Base-by-base conservation (phyloP, 2,888 invertebrate genomes). In the Hartigia nigra region DNA sequence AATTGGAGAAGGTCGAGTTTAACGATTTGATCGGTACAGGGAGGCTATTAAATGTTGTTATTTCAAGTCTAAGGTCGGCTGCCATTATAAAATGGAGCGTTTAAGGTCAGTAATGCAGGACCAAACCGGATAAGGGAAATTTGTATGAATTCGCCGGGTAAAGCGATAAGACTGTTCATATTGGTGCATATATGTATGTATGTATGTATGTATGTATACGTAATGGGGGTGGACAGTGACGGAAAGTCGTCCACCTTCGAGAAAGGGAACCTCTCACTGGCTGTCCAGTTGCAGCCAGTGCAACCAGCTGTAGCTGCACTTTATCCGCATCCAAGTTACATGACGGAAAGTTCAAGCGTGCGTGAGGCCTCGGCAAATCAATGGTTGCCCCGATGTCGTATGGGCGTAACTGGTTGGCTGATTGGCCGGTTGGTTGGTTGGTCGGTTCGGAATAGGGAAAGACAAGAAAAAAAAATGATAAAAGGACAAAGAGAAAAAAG, bases 201-300 rank as follows among this genome's bases (percentile, higher is more conserved):
- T 39, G n/a, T n/a, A n/a, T 5, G 5, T 14, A 14, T 36, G 12
- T 12, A 36, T 1, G 36, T 36, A 12, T 35, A 12, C 12, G 1
- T 11, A 12, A 36, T 12, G 12, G 2, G 12, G 1, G 36, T 12
- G 36, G 39, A 23, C 5, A 55, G 9, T 5, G 23, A 55, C 39
- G 39, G 23, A 55, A 86, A 81, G 86, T 79, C 78, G 85, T 83
- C 86, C 79, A 83, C 86, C 86, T 87, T 87, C 85, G 83, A 74
- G 77, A 77, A 82, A 81, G 76, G 74, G 70, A 70, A 75, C 82
- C 86, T 84, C 85, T 87, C 86, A 86, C 85, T 80, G 39, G 39
- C 39, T 9, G 35, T 35, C 35, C 35, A 35, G 35, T 35, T 1
- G 35, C 35, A 35, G 35, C 39, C 39, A 2, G 39, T 55, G 39